These are phyloP conservation scores for Perdix hodgsoniae DNA, from an alignment of 2,797 vertebrate species.

Conservation along the genomic window DNA sequence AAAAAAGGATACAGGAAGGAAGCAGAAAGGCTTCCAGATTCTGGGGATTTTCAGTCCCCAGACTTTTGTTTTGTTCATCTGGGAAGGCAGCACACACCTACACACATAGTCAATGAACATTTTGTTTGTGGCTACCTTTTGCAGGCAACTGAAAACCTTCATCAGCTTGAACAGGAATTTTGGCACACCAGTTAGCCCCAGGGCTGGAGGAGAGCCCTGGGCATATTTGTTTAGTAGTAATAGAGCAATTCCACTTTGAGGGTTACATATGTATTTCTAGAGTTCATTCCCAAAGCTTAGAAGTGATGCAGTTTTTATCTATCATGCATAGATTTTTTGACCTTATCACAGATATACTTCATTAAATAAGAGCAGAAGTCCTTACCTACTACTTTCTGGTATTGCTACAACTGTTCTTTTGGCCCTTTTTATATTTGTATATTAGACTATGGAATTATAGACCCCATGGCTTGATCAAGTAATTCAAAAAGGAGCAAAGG, in stretches of 20 bases:
- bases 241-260: not conserved
- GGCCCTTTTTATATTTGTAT: not conserved
- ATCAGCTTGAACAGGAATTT: not conserved
- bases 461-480: not conserved
- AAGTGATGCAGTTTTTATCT: not conserved
- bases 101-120: not conserved
- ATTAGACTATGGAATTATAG: not conserved
- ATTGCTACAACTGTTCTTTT: not conserved
- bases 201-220: not conserved
- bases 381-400: not conserved
- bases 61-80: not conserved
- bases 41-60: fast-evolving
- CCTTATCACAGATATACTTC: not conserved
- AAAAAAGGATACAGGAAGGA: not conserved
- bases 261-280: not conserved
- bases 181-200: not conserved
- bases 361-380: not conserved
- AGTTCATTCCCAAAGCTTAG: not conserved
- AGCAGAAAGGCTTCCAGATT: not conserved
- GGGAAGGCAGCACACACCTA: not conserved
- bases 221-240: not conserved
- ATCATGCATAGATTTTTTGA: not conserved
- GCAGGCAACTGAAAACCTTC: not conserved
- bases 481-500: not conserved
- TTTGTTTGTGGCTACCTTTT: not conserved